phyloP scores from a whole-genome alignment of 2,113 vertebrate genomes.

The Ageneiosus marmoratus region DNA sequence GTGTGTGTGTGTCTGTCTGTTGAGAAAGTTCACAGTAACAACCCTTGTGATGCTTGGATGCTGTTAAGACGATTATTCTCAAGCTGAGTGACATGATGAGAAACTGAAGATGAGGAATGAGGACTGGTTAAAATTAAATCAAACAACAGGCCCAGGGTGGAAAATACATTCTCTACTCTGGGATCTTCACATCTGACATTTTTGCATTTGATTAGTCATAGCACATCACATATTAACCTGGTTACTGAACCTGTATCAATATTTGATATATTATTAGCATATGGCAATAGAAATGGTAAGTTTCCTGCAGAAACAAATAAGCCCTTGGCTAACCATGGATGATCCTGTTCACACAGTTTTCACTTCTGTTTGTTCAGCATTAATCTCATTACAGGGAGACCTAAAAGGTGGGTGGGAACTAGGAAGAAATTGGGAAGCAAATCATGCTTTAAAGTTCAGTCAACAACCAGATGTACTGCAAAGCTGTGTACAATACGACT shows the following conservation, averaged over 20 bases:
- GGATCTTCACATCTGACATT: neutral
- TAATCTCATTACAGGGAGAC: neutral
- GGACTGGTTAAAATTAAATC: constrained; percentile 6
- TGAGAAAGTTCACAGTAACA: neutral
- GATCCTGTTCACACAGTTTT: neutral
- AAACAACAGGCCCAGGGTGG: neutral
- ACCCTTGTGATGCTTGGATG: constrained; percentile 25
- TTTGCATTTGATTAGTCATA: neutral
- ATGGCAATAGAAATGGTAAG: neutral
- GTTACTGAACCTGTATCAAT: neutral
- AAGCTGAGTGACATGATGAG: constrained; percentile 21
- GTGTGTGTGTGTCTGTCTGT: neutral
- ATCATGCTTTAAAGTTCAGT: too few relatives aligned
- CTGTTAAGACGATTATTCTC: constrained; percentile 9
- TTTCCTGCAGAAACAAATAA: neutral
- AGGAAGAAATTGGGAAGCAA: too few relatives aligned
- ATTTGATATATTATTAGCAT: neutral
- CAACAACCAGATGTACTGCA: too few relatives aligned
- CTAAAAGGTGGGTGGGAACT: too few relatives aligned
- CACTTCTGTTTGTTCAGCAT: neutral
- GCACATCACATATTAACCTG: neutral
- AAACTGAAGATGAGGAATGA: constrained; percentile 16
- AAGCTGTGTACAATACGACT: too few relatives aligned
- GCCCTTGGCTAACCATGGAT: neutral
- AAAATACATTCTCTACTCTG: neutral